These are phyloP conservation scores for Liposcelis brunnea DNA, from an alignment of 2,888 invertebrate genomes.

Conservation along the genomic window DNA sequence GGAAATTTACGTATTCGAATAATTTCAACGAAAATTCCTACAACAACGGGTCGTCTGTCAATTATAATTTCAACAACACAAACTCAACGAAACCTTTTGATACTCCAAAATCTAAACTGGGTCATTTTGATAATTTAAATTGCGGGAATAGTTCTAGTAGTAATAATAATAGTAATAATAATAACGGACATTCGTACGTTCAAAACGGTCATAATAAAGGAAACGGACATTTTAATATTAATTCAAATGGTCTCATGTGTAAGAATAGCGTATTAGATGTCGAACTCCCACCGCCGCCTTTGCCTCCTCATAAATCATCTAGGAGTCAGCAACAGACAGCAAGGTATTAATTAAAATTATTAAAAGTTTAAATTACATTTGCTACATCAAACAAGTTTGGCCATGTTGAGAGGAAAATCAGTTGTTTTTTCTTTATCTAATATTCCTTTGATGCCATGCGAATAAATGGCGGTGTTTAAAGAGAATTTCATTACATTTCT, in stretches of 20 bases:
- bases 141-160: not conserved
- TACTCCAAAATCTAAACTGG: too few species aligned
- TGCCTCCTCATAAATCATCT: conserved; percentile 33
- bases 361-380: too few species aligned
- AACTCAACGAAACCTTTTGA: too few species aligned
- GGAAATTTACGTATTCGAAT: not conserved
- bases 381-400: too few species aligned
- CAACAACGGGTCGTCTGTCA: too few species aligned
- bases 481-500: too few species aligned
- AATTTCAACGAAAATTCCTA: too few species aligned
- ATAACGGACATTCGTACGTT: not conserved
- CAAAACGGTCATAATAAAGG: not conserved
- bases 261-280: conserved; percentile 22
- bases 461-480: too few species aligned
- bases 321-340: conserved; percentile 12
- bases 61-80: too few species aligned
- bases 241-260: not conserved
- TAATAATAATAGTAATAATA: conserved; percentile 6
- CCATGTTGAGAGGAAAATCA: too few species aligned
- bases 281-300: conserved; percentile 39
- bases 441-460: too few species aligned
- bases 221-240: not conserved
- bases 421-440: too few species aligned
- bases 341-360: conserved; percentile 37
- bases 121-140: conserved; percentile 4